Conservation (phyloP, 2,113 vertebrate species). For the Ophiodon elongatus region DNA sequence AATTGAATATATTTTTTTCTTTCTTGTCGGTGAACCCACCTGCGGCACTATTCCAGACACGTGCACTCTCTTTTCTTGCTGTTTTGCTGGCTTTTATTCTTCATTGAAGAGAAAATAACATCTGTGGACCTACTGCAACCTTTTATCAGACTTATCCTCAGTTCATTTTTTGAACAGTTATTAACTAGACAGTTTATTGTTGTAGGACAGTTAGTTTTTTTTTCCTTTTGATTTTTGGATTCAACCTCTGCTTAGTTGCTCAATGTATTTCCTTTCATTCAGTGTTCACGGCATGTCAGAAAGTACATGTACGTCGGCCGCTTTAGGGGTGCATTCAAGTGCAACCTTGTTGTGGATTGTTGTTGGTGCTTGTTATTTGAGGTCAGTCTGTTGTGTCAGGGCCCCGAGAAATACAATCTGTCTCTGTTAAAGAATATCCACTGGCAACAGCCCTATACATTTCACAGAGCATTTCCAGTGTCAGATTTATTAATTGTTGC, state of each 20-base stretch:
- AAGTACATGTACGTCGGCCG: background rate
- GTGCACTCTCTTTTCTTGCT: background rate
- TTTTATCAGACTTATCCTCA: background rate
- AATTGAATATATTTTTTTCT: background rate
- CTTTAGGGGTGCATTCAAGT: background rate
- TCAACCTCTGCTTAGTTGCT: too few relatives aligned
- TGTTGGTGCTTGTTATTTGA: background rate
- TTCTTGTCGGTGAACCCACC: conserved; percentile 25
- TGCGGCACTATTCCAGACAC: conserved; percentile 1
- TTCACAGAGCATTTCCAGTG: conserved; percentile 34
- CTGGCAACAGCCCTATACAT: conserved; percentile 1
- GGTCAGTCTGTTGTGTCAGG: conserved; percentile 20
- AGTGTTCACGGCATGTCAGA: background rate
- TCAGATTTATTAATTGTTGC: conserved; percentile 43
- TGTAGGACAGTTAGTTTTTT: background rate
- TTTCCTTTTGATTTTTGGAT: background rate
- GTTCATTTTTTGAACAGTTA: background rate
- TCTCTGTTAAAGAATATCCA: conserved; percentile 21
- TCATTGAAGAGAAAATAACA: conserved; percentile 1
- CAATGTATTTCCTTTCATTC: background rate
- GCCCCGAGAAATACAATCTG: background rate
- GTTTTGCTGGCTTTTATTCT: background rate
- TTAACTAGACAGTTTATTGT: background rate
- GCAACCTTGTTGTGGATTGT: background rate
- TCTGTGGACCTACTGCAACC: background rate